These are phyloP conservation scores for Coremacera marginata DNA, from an alignment of 2,888 invertebrate species.

Conservation along the genomic window DNA sequence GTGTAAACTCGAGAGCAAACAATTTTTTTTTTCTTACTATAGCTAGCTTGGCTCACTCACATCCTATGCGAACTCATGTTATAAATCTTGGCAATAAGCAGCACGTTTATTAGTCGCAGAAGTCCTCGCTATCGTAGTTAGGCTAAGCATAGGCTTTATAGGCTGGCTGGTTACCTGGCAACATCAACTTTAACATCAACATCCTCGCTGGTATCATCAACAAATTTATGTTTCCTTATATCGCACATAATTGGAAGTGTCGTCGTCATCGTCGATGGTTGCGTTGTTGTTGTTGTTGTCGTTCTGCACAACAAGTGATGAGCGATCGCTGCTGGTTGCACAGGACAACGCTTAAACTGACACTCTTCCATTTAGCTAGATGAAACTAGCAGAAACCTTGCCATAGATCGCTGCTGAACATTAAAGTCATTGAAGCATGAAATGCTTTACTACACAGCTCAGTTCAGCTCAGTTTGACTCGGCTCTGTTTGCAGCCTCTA, in stretches of 20 bases:
- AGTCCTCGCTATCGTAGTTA: constrained; percentile 1
- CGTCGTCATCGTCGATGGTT: constrained; percentile 48
- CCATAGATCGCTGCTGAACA: too few relatives aligned
- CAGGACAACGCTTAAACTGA: constrained; percentile 35
- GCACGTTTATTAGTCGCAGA: constrained; percentile 30
- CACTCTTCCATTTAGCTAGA: constrained; percentile 25
- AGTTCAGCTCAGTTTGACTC: background rate
- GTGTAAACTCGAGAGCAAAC: background rate
- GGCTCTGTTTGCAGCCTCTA: constrained; percentile 11
- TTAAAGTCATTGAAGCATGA: too few relatives aligned
- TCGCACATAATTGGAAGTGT: constrained; percentile 56
- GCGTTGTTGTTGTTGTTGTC: background rate
- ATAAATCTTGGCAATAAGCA: constrained; percentile 30
- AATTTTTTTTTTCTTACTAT: background rate
- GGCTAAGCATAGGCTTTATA: background rate
- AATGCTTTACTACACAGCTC: background rate
- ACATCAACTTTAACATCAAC: background rate
- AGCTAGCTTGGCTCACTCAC: background rate
- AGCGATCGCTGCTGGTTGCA: constrained; percentile 7
- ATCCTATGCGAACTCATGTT: background rate
- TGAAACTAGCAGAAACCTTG: too few relatives aligned
- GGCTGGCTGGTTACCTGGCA: background rate
- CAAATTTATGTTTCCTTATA: constrained; percentile 56
- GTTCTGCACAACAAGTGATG: constrained; percentile 17
- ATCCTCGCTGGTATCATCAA: constrained; percentile 21